These are phyloP conservation scores for Drosophila nikananu DNA, from an alignment of 1,140 invertebrate species.

Conservation along the genomic window DNA sequence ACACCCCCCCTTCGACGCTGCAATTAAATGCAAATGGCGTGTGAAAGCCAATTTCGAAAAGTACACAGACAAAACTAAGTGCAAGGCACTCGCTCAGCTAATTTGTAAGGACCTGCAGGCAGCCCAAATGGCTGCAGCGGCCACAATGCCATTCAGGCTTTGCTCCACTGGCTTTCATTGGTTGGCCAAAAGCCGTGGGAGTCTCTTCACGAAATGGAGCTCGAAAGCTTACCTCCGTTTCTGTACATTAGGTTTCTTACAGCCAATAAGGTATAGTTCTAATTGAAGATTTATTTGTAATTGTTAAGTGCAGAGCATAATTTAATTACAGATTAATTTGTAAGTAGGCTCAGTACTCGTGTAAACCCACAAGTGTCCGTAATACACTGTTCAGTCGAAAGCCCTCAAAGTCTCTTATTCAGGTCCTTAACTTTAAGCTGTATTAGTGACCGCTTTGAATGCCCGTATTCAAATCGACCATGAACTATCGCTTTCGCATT, in stretches of 20 bases:
- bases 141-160: slow-evolving; percentile 57
- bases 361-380: neutral
- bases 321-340: slow-evolving; percentile 10
- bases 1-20: slow-evolving; percentile 9
- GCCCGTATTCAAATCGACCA: slow-evolving; percentile 5
- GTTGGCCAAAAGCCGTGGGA: slow-evolving; percentile 62
- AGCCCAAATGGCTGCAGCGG: neutral
- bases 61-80: slow-evolving; percentile 75
- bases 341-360: neutral
- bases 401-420: neutral
- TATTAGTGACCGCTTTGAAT: neutral
- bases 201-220: slow-evolving; percentile 36
- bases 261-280: neutral
- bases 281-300: slow-evolving; percentile 10
- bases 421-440: neutral
- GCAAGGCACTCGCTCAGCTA: slow-evolving; percentile 75
- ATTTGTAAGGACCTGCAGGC: slow-evolving; percentile 61
- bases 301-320: neutral
- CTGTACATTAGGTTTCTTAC: neutral
- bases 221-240: slow-evolving; percentile 37
- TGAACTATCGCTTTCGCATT: slow-evolving; percentile 18
- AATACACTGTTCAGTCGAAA: slow-evolving; percentile 3
- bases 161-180: slow-evolving; percentile 58
- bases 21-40: slow-evolving; percentile 83
- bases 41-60: slow-evolving; percentile 82